phyloP scores from a whole-genome alignment of 1,140 invertebrate genomes.

The Dendroctonus ponderosae region DNA sequence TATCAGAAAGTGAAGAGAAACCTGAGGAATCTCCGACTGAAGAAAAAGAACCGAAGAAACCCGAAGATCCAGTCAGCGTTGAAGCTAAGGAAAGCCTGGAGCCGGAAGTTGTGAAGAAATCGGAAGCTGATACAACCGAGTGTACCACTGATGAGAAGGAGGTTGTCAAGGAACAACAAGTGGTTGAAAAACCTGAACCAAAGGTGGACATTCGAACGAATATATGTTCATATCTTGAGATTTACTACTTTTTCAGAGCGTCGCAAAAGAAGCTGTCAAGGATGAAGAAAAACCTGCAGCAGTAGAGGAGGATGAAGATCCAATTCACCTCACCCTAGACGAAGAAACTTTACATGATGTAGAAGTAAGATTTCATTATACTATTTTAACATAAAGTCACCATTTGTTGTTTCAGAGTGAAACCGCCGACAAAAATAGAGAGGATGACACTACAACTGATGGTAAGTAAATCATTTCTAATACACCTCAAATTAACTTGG shows the following conservation, averaged over 20 bases:
- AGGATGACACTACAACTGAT: slow-evolving; percentile 3
- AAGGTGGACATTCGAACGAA: background rate
- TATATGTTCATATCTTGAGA: background rate
- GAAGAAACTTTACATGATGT: slow-evolving; percentile 51
- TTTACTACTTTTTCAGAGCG: background rate
- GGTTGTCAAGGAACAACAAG: background rate
- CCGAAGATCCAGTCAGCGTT: background rate
- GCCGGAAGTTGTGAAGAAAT: background rate
- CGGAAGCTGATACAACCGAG: background rate
- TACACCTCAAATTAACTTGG: background rate
- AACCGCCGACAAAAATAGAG: slow-evolving; percentile 10
- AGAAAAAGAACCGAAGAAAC: background rate
- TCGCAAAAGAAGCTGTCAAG: background rate
- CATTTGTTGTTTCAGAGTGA: slow-evolving; percentile 8
- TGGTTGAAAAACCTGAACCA: background rate
- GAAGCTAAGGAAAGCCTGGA: background rate
- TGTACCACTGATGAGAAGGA: background rate
- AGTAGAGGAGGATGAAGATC: slow-evolving; percentile 33
- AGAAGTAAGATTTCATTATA: slow-evolving; percentile 35
- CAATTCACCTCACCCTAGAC: slow-evolving; percentile 44
- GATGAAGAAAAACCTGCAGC: slow-evolving; percentile 10
- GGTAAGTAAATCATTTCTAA: slow-evolving; percentile 6
- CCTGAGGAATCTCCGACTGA: slow-evolving; percentile 6
- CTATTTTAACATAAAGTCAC: background rate
- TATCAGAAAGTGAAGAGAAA: slow-evolving; percentile 18